phyloP scores from a whole-genome alignment of 2,797 vertebrate genomes.

The Sebastes hubbsi region DNA sequence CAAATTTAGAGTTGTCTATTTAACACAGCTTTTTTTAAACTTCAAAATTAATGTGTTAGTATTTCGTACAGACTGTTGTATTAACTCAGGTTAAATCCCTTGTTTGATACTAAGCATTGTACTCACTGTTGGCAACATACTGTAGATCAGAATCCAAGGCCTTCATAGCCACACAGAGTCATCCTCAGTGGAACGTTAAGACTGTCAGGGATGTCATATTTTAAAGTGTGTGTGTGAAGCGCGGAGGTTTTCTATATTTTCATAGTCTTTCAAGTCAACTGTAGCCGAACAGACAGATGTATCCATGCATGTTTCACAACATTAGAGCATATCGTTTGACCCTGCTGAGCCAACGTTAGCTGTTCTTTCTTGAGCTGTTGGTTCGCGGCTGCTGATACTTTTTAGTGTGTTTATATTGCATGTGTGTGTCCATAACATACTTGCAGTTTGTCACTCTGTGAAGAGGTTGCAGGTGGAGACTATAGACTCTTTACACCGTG shows the following conservation, averaged over 20 bases:
- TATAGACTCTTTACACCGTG: not conserved
- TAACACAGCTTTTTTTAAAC: slow-evolving; percentile 48
- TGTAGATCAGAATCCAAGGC: slow-evolving; percentile 56
- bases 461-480: slow-evolving; percentile 1
- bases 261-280: slow-evolving; percentile 24
- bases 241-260: slow-evolving; percentile 20
- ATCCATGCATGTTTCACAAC: slow-evolving; percentile 35
- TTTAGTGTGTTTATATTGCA: slow-evolving; percentile 5
- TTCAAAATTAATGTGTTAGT: slow-evolving; percentile 41
- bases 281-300: slow-evolving; percentile 39
- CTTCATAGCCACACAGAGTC: slow-evolving; percentile 36
- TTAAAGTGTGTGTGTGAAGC: slow-evolving; percentile 1
- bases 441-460: slow-evolving; percentile 9
- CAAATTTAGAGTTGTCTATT: slow-evolving; percentile 40
- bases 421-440: slow-evolving; percentile 18
- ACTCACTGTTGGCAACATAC: slow-evolving; percentile 37
- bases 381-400: slow-evolving; percentile 6
- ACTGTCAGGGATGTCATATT: slow-evolving; percentile 36
- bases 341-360: slow-evolving; percentile 14
- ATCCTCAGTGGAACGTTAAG: slow-evolving; percentile 8
- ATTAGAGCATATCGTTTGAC: slow-evolving; percentile 2
- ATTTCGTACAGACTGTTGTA: slow-evolving; percentile 71
- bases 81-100: slow-evolving; percentile 75
- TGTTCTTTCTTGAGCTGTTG: slow-evolving; percentile 40
- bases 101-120: slow-evolving; percentile 58